A percentile compares a stretch with the other conserved stretches of the same genome.
Evolutionary conservation across 2,797 vertebrate genomes (phyloP).

Genomic region (Hippopotamyrus pictus): DNA sequence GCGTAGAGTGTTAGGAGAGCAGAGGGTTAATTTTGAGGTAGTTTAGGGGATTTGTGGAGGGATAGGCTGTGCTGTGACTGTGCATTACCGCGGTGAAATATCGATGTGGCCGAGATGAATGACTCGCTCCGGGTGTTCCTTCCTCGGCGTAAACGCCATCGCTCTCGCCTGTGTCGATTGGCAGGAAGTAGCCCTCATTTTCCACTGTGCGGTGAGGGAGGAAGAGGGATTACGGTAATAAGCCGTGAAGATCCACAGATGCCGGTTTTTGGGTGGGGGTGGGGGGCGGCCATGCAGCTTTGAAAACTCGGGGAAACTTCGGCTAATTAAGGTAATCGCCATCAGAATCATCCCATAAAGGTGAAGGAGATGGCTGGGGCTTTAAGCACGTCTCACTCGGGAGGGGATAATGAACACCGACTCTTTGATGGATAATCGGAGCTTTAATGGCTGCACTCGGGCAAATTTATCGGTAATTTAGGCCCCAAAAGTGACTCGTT

Average conservation of each 20-base stretch:
- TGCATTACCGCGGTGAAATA: neutral
- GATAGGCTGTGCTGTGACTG: neutral
- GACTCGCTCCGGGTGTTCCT: neutral
- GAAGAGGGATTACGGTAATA: conserved; percentile 8
- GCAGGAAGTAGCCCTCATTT: neutral
- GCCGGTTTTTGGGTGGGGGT: neutral
- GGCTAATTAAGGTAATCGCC: conserved; percentile 11
- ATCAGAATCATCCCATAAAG: conserved; percentile 4
- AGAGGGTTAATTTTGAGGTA: neutral
- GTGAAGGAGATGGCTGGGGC: neutral
- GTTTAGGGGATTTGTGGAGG: neutral
- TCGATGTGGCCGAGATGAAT: neutral
- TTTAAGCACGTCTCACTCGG: neutral
- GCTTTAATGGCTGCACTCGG: conserved; percentile 13
- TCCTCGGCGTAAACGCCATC: neutral
- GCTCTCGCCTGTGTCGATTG: neutral
- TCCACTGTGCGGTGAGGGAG: neutral
- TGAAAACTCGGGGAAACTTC: conserved; percentile 16
- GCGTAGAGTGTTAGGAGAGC: neutral
- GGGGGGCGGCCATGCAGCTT: neutral
- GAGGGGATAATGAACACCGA: neutral
- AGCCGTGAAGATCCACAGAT: neutral
- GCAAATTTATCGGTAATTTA: conserved; percentile 6
- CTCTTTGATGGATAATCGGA: conserved; percentile 13
- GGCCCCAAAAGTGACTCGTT: neutral